Conservation (phyloP, 2,113 vertebrate genomes). For the Cairina moschata region DNA sequence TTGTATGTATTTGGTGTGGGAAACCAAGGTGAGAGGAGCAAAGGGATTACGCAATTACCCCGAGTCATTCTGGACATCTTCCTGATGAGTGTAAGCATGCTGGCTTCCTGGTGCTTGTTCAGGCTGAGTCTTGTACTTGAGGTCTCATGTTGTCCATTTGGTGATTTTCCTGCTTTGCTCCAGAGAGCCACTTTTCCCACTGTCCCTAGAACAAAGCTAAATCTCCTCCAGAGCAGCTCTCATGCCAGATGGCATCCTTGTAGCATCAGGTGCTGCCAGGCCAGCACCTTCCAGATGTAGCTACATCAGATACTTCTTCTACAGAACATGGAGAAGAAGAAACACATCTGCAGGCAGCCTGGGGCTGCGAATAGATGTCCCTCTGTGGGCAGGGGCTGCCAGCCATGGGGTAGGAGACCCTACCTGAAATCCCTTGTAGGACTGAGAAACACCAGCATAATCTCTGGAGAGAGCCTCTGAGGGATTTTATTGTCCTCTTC, state of each 20-base stretch:
- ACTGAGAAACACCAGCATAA: not conserved
- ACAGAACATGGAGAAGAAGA: not conserved
- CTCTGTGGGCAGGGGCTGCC: not conserved
- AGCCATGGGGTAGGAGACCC: not conserved
- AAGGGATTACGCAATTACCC: not conserved
- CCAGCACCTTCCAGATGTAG: not conserved
- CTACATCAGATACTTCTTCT: not conserved
- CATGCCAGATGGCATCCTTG: not conserved
- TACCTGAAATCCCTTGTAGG: not conserved
- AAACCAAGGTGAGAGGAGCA: not conserved
- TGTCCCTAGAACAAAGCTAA: not conserved
- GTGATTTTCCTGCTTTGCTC: not conserved
- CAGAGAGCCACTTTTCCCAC: not conserved
- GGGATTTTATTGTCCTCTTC: not conserved
- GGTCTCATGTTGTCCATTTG: not conserved
- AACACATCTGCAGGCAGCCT: not conserved
- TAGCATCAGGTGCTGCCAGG: not conserved
- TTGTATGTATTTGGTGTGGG: not conserved
- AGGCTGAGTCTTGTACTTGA: not conserved
- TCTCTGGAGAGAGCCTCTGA: not conserved
- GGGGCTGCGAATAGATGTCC: not conserved
- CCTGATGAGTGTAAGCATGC: not conserved
- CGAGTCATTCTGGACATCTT: not conserved
- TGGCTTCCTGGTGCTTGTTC: not conserved
- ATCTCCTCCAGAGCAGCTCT: not conserved